Conservation (phyloP, 2,113 vertebrate species). For the Pomatorhinus ruficollis region DNA sequence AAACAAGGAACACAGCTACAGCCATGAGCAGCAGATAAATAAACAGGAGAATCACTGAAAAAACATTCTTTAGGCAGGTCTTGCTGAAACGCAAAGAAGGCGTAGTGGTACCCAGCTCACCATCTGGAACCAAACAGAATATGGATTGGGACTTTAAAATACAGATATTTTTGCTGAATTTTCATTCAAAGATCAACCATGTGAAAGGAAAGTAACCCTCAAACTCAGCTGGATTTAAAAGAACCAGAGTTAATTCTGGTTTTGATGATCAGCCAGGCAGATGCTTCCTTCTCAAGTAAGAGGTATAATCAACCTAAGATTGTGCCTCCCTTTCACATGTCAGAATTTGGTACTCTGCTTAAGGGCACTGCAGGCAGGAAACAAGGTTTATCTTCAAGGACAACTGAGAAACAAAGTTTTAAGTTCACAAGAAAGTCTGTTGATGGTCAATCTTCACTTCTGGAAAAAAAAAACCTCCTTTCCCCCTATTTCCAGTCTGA, state of each 20-base stretch:
- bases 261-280: neutral
- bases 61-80: constrained; percentile 91
- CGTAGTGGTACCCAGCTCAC: constrained; percentile 67
- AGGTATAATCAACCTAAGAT: neutral
- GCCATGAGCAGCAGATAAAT: constrained; percentile 92
- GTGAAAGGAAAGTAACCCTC: neutral
- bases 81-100: constrained; percentile 83
- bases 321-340: neutral
- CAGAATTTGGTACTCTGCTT: neutral
- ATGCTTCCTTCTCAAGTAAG: neutral
- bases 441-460: neutral
- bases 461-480: neutral
- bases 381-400: neutral
- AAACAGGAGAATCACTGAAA: constrained; percentile 89
- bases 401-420: neutral
- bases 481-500: neutral
- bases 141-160: neutral
- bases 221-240: neutral
- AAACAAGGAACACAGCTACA: constrained; percentile 91
- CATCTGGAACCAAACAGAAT: constrained; percentile 69
- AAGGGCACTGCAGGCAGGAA: neutral
- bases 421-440: neutral
- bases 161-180: neutral
- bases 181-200: neutral
- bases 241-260: neutral